A percentile compares a stretch with the other conserved stretches of the same genome.
Conservation (phyloP, 2,113 vertebrate species). For the Coregonus clupeaformis region DNA sequence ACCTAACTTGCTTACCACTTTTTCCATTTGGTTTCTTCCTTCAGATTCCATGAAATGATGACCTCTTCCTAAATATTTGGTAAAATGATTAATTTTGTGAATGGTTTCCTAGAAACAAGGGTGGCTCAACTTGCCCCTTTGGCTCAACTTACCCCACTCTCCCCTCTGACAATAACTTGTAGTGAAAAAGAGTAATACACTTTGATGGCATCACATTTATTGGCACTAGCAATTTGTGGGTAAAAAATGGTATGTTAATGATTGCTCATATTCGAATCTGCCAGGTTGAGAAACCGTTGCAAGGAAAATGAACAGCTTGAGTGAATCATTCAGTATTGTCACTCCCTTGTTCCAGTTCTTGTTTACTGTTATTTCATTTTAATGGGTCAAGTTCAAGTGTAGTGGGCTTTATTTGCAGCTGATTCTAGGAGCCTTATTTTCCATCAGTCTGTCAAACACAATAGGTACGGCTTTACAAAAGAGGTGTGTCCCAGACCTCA, state of each 20-base stretch:
- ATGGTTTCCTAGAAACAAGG: no score
- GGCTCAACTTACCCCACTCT: no score
- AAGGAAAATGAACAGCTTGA: not conserved
- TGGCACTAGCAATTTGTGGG: no score
- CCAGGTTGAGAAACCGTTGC: not conserved
- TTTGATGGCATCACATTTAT: no score
- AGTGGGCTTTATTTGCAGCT: not conserved
- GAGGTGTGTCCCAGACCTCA: not conserved
- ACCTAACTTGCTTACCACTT: no score
- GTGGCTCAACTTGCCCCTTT: no score
- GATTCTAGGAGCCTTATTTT: not conserved
- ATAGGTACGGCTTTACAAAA: not conserved
- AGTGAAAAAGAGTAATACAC: no score
- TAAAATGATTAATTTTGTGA: no score
- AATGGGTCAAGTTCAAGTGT: conserved; percentile 4
- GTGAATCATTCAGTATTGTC: not conserved
- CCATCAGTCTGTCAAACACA: not conserved
- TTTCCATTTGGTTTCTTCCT: no score
- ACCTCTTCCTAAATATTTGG: no score
- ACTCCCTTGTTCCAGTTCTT: not conserved
- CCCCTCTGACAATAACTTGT: no score
- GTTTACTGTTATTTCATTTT: conserved; percentile 1
- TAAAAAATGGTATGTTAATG: not conserved
- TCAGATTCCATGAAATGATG: no score
- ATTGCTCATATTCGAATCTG: not conserved